phyloP scores from a whole-genome alignment of 2,888 invertebrate genomes.

The Agrochola lychnidis region DNA sequence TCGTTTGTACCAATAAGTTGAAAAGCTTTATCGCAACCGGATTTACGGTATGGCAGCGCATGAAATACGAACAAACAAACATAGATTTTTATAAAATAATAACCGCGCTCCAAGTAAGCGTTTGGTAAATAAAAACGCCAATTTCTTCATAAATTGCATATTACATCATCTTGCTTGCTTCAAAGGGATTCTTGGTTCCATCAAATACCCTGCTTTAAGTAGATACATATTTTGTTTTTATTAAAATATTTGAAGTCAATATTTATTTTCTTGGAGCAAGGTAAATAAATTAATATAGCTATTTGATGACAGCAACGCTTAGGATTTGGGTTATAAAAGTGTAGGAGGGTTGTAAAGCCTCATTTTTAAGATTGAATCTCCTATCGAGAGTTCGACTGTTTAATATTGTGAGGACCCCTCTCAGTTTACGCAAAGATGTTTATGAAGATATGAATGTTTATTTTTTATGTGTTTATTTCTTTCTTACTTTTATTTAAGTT shows the following conservation, averaged over 20 bases:
- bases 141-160: conserved; percentile 62
- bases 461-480: too few relatives aligned
- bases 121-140: conserved; percentile 54
- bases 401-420: background rate
- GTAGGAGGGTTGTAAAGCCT: background rate
- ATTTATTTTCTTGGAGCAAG: conserved; percentile 32
- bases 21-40: background rate
- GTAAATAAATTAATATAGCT: conserved; percentile 30
- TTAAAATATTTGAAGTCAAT: conserved; percentile 33
- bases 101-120: conserved; percentile 14
- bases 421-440: conserved; percentile 26
- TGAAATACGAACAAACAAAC: background rate
- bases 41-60: background rate
- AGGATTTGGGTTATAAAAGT: conserved; percentile 22
- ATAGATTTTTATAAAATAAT: background rate
- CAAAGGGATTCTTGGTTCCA: conserved; percentile 55
- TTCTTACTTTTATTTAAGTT: too few relatives aligned
- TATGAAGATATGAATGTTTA: conserved; percentile 4
- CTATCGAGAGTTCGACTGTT: background rate
- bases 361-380: conserved; percentile 23
- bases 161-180: conserved; percentile 44
- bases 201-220: conserved; percentile 24
- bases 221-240: conserved; percentile 39
- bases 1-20: background rate
- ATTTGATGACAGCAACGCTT: conserved; percentile 26